Evolutionary conservation across 1,140 invertebrate species (phyloP).

Genomic region (Solenopsis fugax): DNA sequence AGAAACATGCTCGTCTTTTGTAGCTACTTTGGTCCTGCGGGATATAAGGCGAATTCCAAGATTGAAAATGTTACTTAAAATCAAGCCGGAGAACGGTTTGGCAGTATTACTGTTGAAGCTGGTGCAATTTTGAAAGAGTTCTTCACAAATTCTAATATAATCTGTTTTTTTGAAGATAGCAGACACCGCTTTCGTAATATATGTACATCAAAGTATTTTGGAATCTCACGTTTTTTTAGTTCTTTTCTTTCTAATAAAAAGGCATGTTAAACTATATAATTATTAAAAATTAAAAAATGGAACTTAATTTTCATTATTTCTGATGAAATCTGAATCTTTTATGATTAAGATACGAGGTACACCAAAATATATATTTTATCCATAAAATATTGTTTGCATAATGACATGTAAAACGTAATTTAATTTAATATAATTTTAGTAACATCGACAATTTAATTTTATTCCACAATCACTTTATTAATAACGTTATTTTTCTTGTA

Average conservation of each 20-base stretch:
- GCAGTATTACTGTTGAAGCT: background rate
- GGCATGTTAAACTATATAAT: too few relatives aligned
- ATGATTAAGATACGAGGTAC: too few relatives aligned
- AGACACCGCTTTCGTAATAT: background rate
- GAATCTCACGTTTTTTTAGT: background rate
- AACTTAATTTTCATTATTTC: too few relatives aligned
- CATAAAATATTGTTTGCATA: too few relatives aligned
- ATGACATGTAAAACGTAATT: background rate
- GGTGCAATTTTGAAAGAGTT: constrained; percentile 17
- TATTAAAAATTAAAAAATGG: too few relatives aligned
- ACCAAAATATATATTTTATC: too few relatives aligned
- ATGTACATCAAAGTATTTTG: background rate
- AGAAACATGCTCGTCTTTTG: background rate
- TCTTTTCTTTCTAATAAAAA: too few relatives aligned
- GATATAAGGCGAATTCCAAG: background rate
- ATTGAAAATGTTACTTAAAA: constrained; percentile 31
- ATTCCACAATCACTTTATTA: background rate
- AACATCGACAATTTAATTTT: background rate
- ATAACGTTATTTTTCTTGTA: background rate
- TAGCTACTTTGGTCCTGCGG: background rate
- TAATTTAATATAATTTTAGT: background rate
- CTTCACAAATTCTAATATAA: constrained; percentile 9
- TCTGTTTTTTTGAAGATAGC: background rate
- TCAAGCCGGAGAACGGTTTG: background rate
- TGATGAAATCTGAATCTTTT: too few relatives aligned